Evolutionary conservation across 2,797 vertebrate species (phyloP).

Genomic region (Serranus cabrilla): DNA sequence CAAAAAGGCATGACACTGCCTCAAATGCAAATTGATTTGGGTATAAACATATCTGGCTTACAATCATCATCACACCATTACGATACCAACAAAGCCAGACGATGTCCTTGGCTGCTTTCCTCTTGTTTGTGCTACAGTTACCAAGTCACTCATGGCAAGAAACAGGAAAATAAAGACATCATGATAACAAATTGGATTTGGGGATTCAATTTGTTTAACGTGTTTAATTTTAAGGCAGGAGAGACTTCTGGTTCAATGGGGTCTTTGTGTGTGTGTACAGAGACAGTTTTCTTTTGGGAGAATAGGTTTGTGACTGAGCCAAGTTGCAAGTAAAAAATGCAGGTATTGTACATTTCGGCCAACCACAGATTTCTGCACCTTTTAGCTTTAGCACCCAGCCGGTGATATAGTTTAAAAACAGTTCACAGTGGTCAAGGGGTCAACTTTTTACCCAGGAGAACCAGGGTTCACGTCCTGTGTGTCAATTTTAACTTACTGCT

Average conservation of each 20-base stretch:
- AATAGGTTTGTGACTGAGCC: background rate
- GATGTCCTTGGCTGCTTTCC: constrained; percentile 17
- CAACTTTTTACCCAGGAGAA: no score
- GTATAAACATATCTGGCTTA: constrained; percentile 43
- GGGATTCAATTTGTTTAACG: constrained; percentile 60
- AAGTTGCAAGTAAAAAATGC: no score
- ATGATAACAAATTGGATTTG: constrained; percentile 61
- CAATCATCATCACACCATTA: constrained; percentile 26
- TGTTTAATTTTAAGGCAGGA: constrained; percentile 38
- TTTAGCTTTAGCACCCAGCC: no score
- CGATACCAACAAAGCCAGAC: constrained; percentile 39
- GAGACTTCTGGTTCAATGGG: constrained; percentile 46
- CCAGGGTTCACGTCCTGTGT: no score
- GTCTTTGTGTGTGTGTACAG: constrained; percentile 41
- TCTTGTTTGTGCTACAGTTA: constrained; percentile 45
- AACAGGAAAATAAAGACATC: constrained; percentile 38
- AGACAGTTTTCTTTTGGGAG: background rate
- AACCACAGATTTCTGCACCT: no score
- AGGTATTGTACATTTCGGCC: no score
- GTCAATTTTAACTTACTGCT: no score
- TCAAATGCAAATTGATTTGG: constrained; percentile 47
- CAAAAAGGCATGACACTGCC: constrained; percentile 18
- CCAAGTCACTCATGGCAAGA: constrained; percentile 30
- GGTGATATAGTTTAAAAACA: no score
- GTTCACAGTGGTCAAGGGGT: no score